These are phyloP conservation scores for Branchellion lobata DNA, from an alignment of 2,888 invertebrate species.

Conservation along the genomic window DNA sequence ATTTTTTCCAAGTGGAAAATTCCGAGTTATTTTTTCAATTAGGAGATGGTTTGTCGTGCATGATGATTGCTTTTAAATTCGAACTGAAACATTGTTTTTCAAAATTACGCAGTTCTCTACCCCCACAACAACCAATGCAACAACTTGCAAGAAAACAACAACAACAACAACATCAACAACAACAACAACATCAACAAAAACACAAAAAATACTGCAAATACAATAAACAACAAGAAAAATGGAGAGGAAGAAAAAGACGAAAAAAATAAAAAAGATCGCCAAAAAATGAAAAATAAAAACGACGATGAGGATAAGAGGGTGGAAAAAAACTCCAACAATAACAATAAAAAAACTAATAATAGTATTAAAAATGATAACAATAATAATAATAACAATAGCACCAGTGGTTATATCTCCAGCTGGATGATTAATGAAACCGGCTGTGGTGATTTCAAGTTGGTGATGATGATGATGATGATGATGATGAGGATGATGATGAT, in stretches of 20 bases:
- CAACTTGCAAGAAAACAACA: conserved; percentile 2
- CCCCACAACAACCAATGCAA: conserved; percentile 33
- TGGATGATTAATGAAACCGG: conserved; percentile 35
- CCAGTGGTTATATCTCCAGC: conserved; percentile 27
- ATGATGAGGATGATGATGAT: neutral
- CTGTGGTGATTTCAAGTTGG: conserved; percentile 7
- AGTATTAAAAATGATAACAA: neutral
- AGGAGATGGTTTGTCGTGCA: too few species aligned
- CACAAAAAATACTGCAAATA: conserved; percentile 10
- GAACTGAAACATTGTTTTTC: too few species aligned
- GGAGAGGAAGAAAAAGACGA: neutral
- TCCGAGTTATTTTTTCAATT: too few species aligned
- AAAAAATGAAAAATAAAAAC: too few species aligned
- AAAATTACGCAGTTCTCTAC: conserved; percentile 18
- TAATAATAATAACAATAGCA: neutral
- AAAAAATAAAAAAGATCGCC: neutral
- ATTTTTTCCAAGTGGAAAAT: too few species aligned
- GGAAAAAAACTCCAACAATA: neutral
- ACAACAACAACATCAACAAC: conserved; percentile 9
- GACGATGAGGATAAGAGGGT: neutral
- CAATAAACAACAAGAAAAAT: neutral
- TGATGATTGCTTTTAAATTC: too few species aligned
- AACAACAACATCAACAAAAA: conserved; percentile 9
- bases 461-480: conserved; percentile 19
- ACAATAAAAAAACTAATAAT: neutral